Percentiles rank a stretch among this genome's conserved stretches.
Evolutionary conservation across 1,140 invertebrate species (phyloP).

Genomic region (Copidosoma floridanum): DNA sequence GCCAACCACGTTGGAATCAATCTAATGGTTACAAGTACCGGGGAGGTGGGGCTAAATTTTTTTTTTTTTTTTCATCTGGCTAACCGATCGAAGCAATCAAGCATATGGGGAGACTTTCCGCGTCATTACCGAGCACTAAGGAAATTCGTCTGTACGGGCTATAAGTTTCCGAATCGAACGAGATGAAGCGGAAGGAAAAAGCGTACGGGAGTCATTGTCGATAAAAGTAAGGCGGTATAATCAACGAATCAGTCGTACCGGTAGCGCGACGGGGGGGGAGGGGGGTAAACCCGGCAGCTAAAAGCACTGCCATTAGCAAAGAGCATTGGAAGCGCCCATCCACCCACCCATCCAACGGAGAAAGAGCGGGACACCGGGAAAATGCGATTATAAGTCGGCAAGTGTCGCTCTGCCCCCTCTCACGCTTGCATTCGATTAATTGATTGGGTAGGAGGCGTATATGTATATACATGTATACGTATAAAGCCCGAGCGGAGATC

Average conservation of each 20-base stretch:
- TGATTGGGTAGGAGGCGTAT: slow-evolving; percentile 56
- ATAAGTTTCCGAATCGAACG: slow-evolving; percentile 25
- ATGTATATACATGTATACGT: no score
- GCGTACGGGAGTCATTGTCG: slow-evolving; percentile 46
- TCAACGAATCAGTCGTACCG: slow-evolving; percentile 53
- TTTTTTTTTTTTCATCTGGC: no score
- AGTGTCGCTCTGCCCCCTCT: slow-evolving; percentile 40
- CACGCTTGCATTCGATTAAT: slow-evolving; percentile 39
- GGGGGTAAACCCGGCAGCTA: slow-evolving; percentile 50
- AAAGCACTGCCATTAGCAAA: slow-evolving; percentile 57
- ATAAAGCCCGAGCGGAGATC: slow-evolving; percentile 7
- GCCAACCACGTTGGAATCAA: no score
- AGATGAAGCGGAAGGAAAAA: slow-evolving; percentile 33
- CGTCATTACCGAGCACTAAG: slow-evolving; percentile 22
- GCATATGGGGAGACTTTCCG: slow-evolving; percentile 12
- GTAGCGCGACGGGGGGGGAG: slow-evolving; percentile 5
- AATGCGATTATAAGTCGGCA: slow-evolving; percentile 59
- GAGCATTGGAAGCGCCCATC: slow-evolving; percentile 52
- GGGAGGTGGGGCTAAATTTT: no score
- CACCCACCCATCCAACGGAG: no score
- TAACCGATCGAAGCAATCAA: not conserved
- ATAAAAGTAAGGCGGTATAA: slow-evolving; percentile 57
- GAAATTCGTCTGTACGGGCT: slow-evolving; percentile 16
- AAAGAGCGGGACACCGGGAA: slow-evolving; percentile 48
- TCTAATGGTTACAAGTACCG: no score